Evolutionary conservation across 2,888 invertebrate species (phyloP).

Genomic region (Theodoxus fluviatilis): DNA sequence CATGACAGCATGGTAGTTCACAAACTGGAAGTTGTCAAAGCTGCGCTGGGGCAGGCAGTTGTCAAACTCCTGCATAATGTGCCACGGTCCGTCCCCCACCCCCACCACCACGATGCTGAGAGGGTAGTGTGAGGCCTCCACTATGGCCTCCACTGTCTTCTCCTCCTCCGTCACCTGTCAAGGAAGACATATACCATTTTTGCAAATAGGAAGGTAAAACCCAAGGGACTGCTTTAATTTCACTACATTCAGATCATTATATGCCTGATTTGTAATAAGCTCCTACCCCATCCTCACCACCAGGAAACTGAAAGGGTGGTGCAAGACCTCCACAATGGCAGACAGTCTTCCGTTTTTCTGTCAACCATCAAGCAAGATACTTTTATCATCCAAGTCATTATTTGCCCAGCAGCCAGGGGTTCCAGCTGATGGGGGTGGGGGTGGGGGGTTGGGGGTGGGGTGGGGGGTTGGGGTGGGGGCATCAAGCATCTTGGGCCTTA

Average conservation of each 20-base stretch:
- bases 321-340: slow-evolving; percentile 68
- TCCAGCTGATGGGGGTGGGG: too few species aligned
- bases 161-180: slow-evolving; percentile 66
- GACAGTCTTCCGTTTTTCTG: slow-evolving; percentile 66
- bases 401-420: too few species aligned
- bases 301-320: slow-evolving; percentile 67
- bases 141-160: slow-evolving; percentile 66
- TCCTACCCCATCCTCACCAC: slow-evolving; percentile 70
- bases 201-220: too few species aligned
- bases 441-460: too few species aligned
- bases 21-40: slow-evolving; percentile 70
- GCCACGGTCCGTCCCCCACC: slow-evolving; percentile 70
- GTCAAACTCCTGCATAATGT: slow-evolving; percentile 68
- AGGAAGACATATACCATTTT: too few species aligned
- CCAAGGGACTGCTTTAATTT: too few species aligned
- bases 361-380: slow-evolving; percentile 65
- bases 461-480: too few species aligned
- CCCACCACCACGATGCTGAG: slow-evolving; percentile 69
- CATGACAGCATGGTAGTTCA: slow-evolving; percentile 66
- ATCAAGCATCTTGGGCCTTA: too few species aligned
- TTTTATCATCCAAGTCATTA: too few species aligned
- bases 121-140: slow-evolving; percentile 67
- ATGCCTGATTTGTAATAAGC: too few species aligned
- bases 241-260: too few species aligned
- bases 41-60: slow-evolving; percentile 67